A percentile compares a stretch with the other conserved stretches of the same genome.
phyloP scores from a whole-genome alignment of 2,113 vertebrate species.

The Zosterops japonicus region DNA sequence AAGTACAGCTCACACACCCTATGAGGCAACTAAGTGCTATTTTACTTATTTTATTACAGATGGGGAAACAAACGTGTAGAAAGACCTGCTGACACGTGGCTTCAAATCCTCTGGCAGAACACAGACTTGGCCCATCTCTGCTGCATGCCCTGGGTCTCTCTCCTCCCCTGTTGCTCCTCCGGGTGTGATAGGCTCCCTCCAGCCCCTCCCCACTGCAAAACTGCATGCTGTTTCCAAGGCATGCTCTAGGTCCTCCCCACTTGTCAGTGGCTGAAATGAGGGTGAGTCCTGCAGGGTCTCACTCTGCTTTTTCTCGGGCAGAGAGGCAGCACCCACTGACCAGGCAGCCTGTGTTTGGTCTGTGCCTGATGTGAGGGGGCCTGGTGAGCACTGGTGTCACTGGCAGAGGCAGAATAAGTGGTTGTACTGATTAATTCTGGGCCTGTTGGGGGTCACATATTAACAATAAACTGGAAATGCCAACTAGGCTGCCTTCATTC shows the following conservation, averaged over 20 bases:
- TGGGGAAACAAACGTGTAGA: constrained; percentile 48
- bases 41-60: constrained; percentile 56
- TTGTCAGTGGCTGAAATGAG: not conserved
- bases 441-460: not conserved
- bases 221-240: not conserved
- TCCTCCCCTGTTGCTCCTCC: not conserved
- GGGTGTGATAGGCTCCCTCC: not conserved
- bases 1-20: constrained; percentile 45
- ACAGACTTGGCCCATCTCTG: rapidly evolving
- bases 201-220: not conserved
- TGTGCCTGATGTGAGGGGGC: not conserved
- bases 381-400: not conserved
- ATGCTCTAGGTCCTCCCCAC: not conserved
- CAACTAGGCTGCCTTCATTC: not conserved
- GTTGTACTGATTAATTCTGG: not conserved
- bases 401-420: not conserved
- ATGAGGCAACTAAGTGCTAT: constrained; percentile 36
- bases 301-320: not conserved
- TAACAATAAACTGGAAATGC: not conserved
- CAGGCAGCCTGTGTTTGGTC: not conserved
- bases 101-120: not conserved
- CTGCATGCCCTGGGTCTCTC: rapidly evolving
- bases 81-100: constrained; percentile 15
- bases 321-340: rapidly evolving
- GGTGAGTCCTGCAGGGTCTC: not conserved